Base-by-base conservation (phyloP, 2,888 invertebrate species). In the Napeogenes sylphis region DNA sequence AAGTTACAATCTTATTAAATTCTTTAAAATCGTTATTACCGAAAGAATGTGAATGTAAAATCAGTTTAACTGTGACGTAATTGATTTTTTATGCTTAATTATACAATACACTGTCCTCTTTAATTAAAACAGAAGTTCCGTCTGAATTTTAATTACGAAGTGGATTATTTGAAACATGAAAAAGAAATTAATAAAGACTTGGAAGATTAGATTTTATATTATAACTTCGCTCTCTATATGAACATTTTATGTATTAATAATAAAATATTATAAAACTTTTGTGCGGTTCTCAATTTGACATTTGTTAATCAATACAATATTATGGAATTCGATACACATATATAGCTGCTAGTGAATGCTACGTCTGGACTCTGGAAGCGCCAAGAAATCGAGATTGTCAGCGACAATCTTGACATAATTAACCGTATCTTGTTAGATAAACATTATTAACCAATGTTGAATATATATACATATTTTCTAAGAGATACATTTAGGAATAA, bases 1-100 rank as follows among this genome's bases (percentile, higher is more conserved):
- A 74, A 83, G 90, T 87, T 51, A 30, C 30, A 51, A 21, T 21
- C 21, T 10, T 30, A 30, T 10, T 30, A 6, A 10, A 30, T 51
- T 30, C 12, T 8, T n/a, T 47, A 45, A 12, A 45, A 47, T n/a
- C 21, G 21, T 47, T 14, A 47, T 14, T 2, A 4, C 21, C 21
- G 14, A 42, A 42, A 10, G 5, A 38, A 47, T 47, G 6, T 8
- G 14, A 47, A 47, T 47, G 13, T 8, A 47, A 51, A 3, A 51
- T 21, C 4, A 30, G 51, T 51, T 56, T 56, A 14, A 13, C 14
- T 45, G n/a, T 10, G 45, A 42, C 30, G 42, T 30, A 56, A 21
- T 45, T n/a, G 12, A 45, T 59, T 61, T 21, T 61, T 61, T 63
- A 61, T 56, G 58, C 55, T 61, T 64, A 64, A 64, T 62, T 55